These are phyloP conservation scores for Gymnodraco acuticeps DNA, from an alignment of 2,797 vertebrate species.

Conservation along the genomic window DNA sequence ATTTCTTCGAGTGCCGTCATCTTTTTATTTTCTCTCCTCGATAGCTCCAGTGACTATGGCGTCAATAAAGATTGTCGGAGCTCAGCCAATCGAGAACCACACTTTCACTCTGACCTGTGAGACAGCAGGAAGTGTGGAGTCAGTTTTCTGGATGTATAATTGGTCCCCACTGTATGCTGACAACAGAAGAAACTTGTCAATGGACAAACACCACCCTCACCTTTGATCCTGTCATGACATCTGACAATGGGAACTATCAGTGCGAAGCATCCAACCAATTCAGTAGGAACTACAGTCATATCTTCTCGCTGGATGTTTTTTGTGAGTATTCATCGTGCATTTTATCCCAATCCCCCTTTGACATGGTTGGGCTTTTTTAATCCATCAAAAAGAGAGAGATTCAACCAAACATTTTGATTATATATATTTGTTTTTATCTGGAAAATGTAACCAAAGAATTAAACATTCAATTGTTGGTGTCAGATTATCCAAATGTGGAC, in stretches of 20 bases:
- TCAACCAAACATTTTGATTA: background rate
- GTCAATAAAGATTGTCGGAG: background rate
- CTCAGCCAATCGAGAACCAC: slow-evolving; percentile 43
- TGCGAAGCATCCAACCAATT: slow-evolving; percentile 49
- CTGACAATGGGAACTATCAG: slow-evolving; percentile 43
- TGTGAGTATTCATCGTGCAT: slow-evolving; percentile 44
- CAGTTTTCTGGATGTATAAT: slow-evolving; percentile 40
- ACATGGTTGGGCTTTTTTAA: background rate
- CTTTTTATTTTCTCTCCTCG: background rate
- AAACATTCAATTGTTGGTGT: background rate
- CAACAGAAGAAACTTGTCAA: slow-evolving; percentile 22
- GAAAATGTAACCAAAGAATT: too few relatives aligned
- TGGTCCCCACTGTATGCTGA: slow-evolving; percentile 5
- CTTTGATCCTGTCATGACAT: slow-evolving; percentile 42
- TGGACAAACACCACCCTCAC: slow-evolving; percentile 52
- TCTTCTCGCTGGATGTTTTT: slow-evolving; percentile 30
- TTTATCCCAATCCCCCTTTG: background rate
- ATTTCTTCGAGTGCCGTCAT: background rate
- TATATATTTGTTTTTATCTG: too few relatives aligned
- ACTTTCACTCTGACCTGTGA: slow-evolving; percentile 52
- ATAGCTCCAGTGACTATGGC: slow-evolving; percentile 49
- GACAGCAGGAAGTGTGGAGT: slow-evolving; percentile 26
- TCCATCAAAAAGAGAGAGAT: background rate
- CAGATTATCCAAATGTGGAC: background rate
- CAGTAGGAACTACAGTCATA: slow-evolving; percentile 24